These are phyloP conservation scores for Talpa occidentalis DNA, from an alignment of 2,113 vertebrate species.

Conservation along the genomic window DNA sequence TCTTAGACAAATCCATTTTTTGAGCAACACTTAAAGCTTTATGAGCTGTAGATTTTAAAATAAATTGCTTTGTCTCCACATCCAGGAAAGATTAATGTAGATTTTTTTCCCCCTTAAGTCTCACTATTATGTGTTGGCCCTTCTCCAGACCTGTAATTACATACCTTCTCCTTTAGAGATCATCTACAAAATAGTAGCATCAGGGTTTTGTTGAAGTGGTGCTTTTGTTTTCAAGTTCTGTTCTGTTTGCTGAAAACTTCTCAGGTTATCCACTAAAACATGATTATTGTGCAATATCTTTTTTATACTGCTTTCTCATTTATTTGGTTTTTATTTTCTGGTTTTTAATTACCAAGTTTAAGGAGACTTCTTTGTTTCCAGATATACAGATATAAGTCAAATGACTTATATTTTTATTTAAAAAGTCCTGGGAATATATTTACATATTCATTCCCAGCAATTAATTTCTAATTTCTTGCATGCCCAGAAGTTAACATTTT, in stretches of 20 bases:
- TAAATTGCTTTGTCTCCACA: not conserved
- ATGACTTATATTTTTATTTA: constrained; percentile 22
- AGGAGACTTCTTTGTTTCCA: constrained; percentile 30
- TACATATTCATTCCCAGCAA: not conserved
- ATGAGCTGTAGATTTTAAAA: not conserved
- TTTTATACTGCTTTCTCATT: not conserved
- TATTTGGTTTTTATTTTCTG: not conserved
- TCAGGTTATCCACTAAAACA: not conserved
- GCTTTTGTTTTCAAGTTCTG: not conserved
- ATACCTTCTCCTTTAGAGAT: not conserved
- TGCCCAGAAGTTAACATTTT: not conserved
- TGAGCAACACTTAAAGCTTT: not conserved
- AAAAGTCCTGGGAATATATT: not conserved
- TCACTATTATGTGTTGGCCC: not conserved
- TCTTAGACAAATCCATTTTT: not conserved
- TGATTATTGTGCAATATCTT: not conserved
- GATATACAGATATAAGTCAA: not conserved
- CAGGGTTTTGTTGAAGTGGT: not conserved
- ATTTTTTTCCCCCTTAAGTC: not conserved
- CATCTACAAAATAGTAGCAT: not conserved
- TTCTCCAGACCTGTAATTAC: not conserved
- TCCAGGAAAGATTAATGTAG: not conserved
- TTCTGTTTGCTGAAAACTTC: constrained; percentile 41
- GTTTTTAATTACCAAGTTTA: not conserved
- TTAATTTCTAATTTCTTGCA: not conserved